phyloP scores from a whole-genome alignment of 2,888 invertebrate genomes.

The Anagyrus pseudococci region DNA sequence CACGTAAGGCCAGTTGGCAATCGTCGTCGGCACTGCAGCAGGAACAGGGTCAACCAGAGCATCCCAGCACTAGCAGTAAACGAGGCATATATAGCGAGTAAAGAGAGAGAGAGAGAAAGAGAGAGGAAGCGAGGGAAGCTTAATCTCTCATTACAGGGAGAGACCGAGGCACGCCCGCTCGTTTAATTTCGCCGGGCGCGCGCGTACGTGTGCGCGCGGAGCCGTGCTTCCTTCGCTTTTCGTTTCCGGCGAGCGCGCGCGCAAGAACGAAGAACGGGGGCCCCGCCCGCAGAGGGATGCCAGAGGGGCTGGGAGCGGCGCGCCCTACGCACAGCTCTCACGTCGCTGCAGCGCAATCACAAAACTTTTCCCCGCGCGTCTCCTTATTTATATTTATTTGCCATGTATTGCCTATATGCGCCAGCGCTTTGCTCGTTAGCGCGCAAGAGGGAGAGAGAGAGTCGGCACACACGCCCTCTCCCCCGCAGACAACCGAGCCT shows the following conservation, averaged over 20 bases:
- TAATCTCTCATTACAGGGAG: conserved; percentile 35
- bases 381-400: conserved; percentile 6
- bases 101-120: no score
- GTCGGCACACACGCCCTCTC: no score
- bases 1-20: no score
- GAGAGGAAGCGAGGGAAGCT: conserved; percentile 5
- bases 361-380: conserved; percentile 11
- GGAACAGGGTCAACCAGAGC: conserved; percentile 23
- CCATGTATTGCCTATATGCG: not conserved
- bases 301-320: no score
- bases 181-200: conserved; percentile 23
- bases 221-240: conserved; percentile 7
- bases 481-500: no score
- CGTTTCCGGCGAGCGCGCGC: not conserved
- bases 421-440: not conserved
- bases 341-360: conserved; percentile 30
- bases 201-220: not conserved
- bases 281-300: no score
- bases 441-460: no score
- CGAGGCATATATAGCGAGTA: no score
- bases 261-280: no score
- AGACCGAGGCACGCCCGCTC: conserved; percentile 3
- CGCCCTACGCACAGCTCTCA: no score
- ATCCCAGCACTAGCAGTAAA: no score
- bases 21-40: not conserved